These are phyloP conservation scores for Drosophila mimica DNA, from an alignment of 2,888 invertebrate species.

Conservation along the genomic window DNA sequence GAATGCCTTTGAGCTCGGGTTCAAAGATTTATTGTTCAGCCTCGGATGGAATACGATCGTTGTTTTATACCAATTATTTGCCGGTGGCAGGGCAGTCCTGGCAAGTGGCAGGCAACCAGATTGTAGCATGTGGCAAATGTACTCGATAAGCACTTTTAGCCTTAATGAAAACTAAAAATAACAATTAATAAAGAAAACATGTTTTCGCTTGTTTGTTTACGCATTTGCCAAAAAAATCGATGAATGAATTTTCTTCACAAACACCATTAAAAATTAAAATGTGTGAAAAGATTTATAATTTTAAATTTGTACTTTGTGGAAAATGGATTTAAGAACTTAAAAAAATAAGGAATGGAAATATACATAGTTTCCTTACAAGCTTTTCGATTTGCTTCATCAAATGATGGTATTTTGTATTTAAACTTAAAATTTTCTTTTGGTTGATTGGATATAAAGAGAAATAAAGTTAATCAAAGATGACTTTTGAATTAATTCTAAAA, in stretches of 20 bases:
- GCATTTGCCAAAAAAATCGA: not conserved
- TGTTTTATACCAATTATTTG: slow-evolving; percentile 66
- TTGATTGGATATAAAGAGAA: not conserved
- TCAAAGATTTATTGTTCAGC: slow-evolving; percentile 65
- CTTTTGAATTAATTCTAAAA: not conserved
- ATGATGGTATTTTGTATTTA: not conserved
- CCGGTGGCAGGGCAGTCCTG: slow-evolving; percentile 27
- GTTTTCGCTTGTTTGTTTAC: not conserved
- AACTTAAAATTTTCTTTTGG: not conserved
- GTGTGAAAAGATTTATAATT: not conserved
- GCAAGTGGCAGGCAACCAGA: slow-evolving; percentile 60
- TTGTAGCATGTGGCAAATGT: slow-evolving; percentile 11
- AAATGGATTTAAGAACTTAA: not conserved
- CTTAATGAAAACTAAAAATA: slow-evolving; percentile 13
- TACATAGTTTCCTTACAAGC: not conserved
- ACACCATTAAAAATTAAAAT: not conserved
- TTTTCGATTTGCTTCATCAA: not conserved
- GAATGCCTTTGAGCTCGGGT: slow-evolving; percentile 45
- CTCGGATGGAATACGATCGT: slow-evolving; percentile 50
- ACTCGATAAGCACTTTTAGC: slow-evolving; percentile 12
- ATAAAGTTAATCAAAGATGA: not conserved
- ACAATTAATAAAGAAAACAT: not conserved
- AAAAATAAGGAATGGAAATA: not conserved
- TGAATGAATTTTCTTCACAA: not conserved
- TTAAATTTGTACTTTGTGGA: not conserved